phyloP scores from a whole-genome alignment of 2,797 vertebrate genomes.

The Lates japonicus region DNA sequence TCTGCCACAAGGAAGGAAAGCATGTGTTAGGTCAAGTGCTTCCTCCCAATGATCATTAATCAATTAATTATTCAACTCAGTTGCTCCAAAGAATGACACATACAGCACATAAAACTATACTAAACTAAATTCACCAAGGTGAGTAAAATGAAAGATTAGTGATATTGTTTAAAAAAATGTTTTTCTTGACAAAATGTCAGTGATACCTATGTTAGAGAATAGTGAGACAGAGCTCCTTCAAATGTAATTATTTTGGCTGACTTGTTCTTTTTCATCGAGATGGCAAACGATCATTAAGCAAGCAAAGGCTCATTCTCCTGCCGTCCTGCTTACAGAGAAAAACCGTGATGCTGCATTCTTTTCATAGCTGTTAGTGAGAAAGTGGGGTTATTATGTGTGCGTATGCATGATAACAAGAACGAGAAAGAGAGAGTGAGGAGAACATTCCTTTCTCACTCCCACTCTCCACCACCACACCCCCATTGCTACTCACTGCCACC shows the following conservation, averaged over 20 bases:
- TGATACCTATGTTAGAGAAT: not conserved
- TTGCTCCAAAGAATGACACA: not conserved
- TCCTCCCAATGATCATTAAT: slow-evolving; percentile 42
- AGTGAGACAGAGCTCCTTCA: not conserved
- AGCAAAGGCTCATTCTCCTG: slow-evolving; percentile 47
- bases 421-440: slow-evolving; percentile 83
- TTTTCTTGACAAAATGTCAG: slow-evolving; percentile 29
- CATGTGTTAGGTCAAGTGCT: slow-evolving; percentile 38
- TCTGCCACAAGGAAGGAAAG: slow-evolving; percentile 13
- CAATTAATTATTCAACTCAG: slow-evolving; percentile 33
- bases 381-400: slow-evolving; percentile 77
- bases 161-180: not conserved
- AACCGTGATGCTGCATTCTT: slow-evolving; percentile 74
- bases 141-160: not conserved
- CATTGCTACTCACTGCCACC: slow-evolving; percentile 86
- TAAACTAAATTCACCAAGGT: not conserved
- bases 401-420: slow-evolving; percentile 75
- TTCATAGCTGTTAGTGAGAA: slow-evolving; percentile 75
- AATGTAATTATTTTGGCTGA: slow-evolving; percentile 9
- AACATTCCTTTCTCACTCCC: slow-evolving; percentile 96
- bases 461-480: slow-evolving; percentile 90
- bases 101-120: not conserved
- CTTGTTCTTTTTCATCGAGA: slow-evolving; percentile 40
- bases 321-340: slow-evolving; percentile 34
- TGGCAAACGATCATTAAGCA: slow-evolving; percentile 50